A percentile compares a stretch with the other conserved stretches of the same genome.
These are phyloP conservation scores for Drosophila paulistorum DNA, from an alignment of 1,140 invertebrate genomes.

Conservation along the genomic window DNA sequence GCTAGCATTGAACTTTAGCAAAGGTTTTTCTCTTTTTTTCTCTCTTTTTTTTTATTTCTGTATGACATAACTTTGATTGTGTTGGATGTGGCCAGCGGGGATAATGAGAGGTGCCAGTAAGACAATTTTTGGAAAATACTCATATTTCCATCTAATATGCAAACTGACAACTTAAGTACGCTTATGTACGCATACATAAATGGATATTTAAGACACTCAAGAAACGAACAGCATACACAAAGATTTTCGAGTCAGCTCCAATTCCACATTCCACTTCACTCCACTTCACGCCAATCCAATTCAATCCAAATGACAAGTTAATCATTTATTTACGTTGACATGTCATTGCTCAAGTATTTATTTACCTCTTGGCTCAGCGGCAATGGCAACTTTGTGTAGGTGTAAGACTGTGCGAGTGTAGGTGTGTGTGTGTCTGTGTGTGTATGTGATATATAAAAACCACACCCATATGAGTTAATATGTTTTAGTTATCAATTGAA, in stretches of 20 bases:
- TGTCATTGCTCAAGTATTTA: slow-evolving; percentile 79
- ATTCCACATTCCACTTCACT: slow-evolving; percentile 27
- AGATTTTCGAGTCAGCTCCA: slow-evolving; percentile 30
- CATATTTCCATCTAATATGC: slow-evolving; percentile 62
- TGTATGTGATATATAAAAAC: slow-evolving; percentile 1
- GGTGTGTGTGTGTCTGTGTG: not conserved
- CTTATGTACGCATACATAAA: slow-evolving; percentile 71
- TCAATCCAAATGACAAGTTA: slow-evolving; percentile 69
- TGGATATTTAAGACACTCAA: slow-evolving; percentile 52
- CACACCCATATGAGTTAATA: slow-evolving; percentile 12
- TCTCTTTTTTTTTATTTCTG: slow-evolving; percentile 19
- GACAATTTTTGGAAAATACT: slow-evolving; percentile 34
- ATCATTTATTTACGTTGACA: slow-evolving; percentile 79
- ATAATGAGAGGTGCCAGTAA: not conserved
- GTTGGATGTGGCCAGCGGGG: slow-evolving; percentile 19
- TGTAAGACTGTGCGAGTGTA: not conserved
- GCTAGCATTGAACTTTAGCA: slow-evolving; percentile 23
- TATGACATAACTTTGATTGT: slow-evolving; percentile 77
- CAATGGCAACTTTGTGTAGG: slow-evolving; percentile 31
- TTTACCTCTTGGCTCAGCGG: slow-evolving; percentile 50
- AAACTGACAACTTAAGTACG: slow-evolving; percentile 78
- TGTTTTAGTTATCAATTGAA: not conserved
- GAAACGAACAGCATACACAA: slow-evolving; percentile 1
- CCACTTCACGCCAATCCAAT: slow-evolving; percentile 28
- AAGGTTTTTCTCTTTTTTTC: slow-evolving; percentile 6